Conservation (phyloP, 2,888 invertebrate genomes). For the Blera fallax region DNA sequence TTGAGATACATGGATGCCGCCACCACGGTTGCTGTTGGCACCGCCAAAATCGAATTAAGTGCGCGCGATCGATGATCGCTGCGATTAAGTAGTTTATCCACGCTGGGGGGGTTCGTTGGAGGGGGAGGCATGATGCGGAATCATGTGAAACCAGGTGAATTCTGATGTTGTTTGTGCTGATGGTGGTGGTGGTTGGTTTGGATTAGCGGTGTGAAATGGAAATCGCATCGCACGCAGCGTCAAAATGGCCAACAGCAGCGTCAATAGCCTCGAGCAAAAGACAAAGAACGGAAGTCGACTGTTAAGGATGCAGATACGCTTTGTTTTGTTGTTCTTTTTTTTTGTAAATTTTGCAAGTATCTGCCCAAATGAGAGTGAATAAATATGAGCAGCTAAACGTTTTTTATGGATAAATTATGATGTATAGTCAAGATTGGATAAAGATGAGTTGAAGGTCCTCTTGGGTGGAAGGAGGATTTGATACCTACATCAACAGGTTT, state of each 20-base stretch:
- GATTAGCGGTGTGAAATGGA: conserved; percentile 68
- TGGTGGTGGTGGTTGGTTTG: conserved; percentile 19
- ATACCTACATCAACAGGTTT: conserved; percentile 32
- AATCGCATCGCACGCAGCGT: conserved; percentile 59
- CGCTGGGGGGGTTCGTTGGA: not conserved
- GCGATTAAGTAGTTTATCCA: conserved; percentile 72
- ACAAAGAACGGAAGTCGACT: conserved; percentile 73
- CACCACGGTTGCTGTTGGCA: conserved; percentile 64
- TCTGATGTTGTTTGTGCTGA: conserved; percentile 16
- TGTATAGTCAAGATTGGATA: conserved; percentile 34
- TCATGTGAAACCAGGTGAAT: conserved; percentile 56
- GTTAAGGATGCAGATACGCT: conserved; percentile 64
- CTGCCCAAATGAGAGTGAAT: conserved; percentile 54
- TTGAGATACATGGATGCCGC: conserved; percentile 68
- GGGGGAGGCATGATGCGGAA: conserved; percentile 33
- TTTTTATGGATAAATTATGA: conserved; percentile 49
- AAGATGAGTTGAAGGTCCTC: conserved; percentile 60
- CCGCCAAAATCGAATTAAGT: conserved; percentile 72
- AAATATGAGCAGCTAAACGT: conserved; percentile 52
- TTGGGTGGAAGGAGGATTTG: not conserved
- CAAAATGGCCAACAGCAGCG: conserved; percentile 69
- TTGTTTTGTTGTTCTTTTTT: conserved; percentile 13
- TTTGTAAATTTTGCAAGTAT: not conserved
- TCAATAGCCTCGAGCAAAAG: conserved; percentile 54
- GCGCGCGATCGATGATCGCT: conserved; percentile 72